These are phyloP conservation scores for Casuarius casuarius DNA, from an alignment of 2,113 vertebrate species.

Conservation along the genomic window DNA sequence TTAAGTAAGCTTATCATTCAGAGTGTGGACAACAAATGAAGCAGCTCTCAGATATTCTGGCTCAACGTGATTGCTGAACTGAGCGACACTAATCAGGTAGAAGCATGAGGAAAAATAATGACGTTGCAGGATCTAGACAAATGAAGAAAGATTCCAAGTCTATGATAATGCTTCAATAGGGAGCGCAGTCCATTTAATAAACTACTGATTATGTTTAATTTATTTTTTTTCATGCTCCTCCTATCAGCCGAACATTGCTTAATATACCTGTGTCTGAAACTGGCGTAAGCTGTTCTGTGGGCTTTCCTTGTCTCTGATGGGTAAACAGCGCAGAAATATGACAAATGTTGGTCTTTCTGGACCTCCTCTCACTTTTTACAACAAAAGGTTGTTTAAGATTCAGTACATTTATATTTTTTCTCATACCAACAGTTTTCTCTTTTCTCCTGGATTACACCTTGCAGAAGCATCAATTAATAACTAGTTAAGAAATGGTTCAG, in stretches of 20 bases:
- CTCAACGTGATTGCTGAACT: not conserved
- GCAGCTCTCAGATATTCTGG: not conserved
- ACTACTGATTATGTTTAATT: not conserved
- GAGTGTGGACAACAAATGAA: not conserved
- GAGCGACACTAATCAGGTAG: not conserved
- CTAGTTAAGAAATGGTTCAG: not conserved
- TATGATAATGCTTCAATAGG: not conserved
- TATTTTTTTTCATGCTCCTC: not conserved
- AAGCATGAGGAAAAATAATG: not conserved
- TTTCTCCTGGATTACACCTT: not conserved
- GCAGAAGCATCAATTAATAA: not conserved
- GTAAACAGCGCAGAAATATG: not conserved
- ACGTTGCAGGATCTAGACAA: not conserved
- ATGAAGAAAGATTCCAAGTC: not conserved
- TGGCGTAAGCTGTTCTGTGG: not conserved
- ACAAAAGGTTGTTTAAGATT: not conserved
- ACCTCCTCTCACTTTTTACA: not conserved
- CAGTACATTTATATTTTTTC: not conserved
- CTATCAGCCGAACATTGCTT: not conserved
- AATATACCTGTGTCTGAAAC: not conserved
- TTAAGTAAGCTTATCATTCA: not conserved
- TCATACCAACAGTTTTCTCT: not conserved
- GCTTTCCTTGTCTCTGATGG: not conserved
- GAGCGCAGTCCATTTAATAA: not conserved
- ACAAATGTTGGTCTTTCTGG: not conserved